Evolutionary conservation across 2,888 invertebrate genomes (phyloP).

Genomic region (Syrista parreyssii): DNA sequence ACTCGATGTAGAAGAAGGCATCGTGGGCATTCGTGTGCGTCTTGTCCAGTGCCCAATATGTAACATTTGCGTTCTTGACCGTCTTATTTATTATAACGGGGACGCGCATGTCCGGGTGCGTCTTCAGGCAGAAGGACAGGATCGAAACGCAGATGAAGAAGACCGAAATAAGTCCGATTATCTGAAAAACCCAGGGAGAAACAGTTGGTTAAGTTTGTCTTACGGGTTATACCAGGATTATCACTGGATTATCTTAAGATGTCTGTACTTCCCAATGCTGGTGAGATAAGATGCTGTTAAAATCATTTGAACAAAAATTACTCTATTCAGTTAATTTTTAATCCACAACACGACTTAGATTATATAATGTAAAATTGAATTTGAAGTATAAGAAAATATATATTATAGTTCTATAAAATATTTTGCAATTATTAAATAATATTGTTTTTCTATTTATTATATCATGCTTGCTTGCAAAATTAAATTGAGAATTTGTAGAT

Average conservation of each 20-base stretch:
- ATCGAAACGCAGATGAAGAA: conserved; percentile 99
- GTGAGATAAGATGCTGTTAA: not conserved
- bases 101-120: conserved; percentile 97
- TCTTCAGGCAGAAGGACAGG: conserved; percentile 99
- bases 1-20: conserved; percentile 98
- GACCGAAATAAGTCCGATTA: conserved; percentile 97
- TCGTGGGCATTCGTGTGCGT: conserved; percentile 95
- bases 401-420: not conserved
- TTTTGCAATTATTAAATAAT: not conserved
- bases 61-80: conserved; percentile 80
- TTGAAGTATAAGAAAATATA: not conserved
- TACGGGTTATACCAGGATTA: not conserved
- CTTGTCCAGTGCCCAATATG: conserved; percentile 89
- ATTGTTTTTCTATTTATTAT: not conserved
- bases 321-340: not conserved
- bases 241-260: not conserved
- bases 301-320: not conserved
- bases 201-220: not conserved
- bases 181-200: conserved; percentile 73
- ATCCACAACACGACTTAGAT: not conserved
- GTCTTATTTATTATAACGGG: conserved; percentile 86
- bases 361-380: not conserved
- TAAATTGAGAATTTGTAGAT: not conserved
- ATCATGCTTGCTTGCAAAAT: not conserved
- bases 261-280: not conserved